Evolutionary conservation across 2,888 invertebrate species (phyloP), one percentile per base, ranked within the genome.

Genomic region (Agonopterix heracliana): DNA sequence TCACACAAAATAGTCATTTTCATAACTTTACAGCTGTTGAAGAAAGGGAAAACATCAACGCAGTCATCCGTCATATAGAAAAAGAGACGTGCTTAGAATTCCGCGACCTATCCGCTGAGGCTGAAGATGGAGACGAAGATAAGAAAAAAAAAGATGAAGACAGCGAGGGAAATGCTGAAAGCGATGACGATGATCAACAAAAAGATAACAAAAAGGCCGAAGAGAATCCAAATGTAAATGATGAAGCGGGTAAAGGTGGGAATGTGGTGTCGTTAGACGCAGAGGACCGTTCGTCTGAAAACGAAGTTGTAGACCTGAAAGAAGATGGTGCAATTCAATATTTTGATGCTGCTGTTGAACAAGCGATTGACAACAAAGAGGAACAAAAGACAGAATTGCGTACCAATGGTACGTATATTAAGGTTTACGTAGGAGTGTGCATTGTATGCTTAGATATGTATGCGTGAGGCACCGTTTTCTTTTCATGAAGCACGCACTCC

Each of bases 1-100:
- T n/a, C n/a, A n/a, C n/a, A 14, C 14, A 14, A 14, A 14, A 14
- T 14, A 14, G 14, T 17, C 26, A 26, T 26, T 26, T 26, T 26
- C 26, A 26, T 41, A n/a, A 10, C 46, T 45, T 64, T 60, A 8
- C 56, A 87, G 87, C 84, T 45, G 49, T 64, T 35, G 87, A 88
- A 66, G 87, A 88, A 67, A 70, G 56, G 52, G 78, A 81, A 57
- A 86, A 87, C 43, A 80, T 88, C 4, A 60, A 67, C 10, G 71
- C 81, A 11, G 87, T 86, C 0, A 70, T 88, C 9, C 55, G 60
- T 34, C 86, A 87, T 53, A 79, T 88, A 52, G 74, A 82, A 67
- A 77, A 77, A 49, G 86, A 85, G 54, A 86, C 87, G 0, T 87
- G 87, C 50, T 63, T 87, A 41, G 58, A 71, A 55, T 87, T 87